Base-by-base conservation (phyloP, 2,797 vertebrate species). In the Lagodon rhomboides region DNA sequence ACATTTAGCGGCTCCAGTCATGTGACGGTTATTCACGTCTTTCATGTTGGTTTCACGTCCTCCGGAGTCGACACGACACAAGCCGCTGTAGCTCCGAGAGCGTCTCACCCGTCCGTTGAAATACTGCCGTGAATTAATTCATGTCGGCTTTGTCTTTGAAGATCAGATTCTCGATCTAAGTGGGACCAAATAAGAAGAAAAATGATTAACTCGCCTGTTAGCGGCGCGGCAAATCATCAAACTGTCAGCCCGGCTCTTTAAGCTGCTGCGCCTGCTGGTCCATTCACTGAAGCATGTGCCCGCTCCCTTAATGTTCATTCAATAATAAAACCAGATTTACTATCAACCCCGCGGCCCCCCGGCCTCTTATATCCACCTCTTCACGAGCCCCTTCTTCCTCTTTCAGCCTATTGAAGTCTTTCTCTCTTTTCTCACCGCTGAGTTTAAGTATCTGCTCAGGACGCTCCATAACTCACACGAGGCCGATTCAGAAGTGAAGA, bases 321-420 rank as follows among this genome's bases (percentile, higher is more conserved):
- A 68, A 62, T 84, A 84, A 87, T 87, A 80, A 85, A 88, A 71
- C 18, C 68, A 82, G 86, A 92, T 91, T 91, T 89, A 87, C 79
- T 68, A 38, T 79, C 76, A 20, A 46, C 71, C 49, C 60, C 47
- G 67, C 73, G 66, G 58, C 73, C 84, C 59, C 50, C 43, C 71
- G 82, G 49, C 50, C 10, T 13, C 67, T 68, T 64, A 12, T 17
- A 49, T 70, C 64, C 70, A 59, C 51, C 76, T 59, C 73, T 68
- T 41, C 15, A 53, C 38, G 8, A 66, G 73, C 27, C 51, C 34
- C 56, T 12, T 64, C 69, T 59, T 12, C 67, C 73, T 59, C 80
- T 71, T 70, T 81, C 69, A 76, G 50, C 50, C 77, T 22, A 58
- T 75, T 87, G 60, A 86, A 73, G 83, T 72, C 79, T 69, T 73